phyloP scores from a whole-genome alignment of 2,797 vertebrate species.

The Gymnoscopelus braueri region DNA sequence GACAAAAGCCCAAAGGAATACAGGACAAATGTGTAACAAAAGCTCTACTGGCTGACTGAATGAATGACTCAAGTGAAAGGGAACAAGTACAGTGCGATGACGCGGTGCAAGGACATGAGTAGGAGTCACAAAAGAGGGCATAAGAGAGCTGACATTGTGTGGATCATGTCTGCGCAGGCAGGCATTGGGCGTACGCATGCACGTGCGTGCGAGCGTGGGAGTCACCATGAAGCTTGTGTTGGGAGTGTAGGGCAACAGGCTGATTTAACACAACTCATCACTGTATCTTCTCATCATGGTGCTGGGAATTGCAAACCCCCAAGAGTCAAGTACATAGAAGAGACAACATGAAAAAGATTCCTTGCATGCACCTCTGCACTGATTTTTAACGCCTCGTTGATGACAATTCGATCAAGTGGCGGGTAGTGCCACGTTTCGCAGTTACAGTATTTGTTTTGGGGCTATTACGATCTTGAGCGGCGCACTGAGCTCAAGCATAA shows the following conservation, averaged over 20 bases:
- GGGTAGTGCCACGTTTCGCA: no score
- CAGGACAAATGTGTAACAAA: constrained; percentile 28
- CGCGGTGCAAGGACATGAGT: constrained; percentile 48
- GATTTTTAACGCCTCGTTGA: no score
- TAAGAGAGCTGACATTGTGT: constrained; percentile 18
- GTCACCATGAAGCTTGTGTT: constrained; percentile 1
- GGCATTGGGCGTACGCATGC: background rate
- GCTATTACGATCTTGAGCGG: no score
- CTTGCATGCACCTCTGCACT: no score
- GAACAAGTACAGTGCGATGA: constrained; percentile 35
- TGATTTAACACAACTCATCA: no score
- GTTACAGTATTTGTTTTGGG: no score
- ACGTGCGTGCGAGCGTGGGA: background rate
- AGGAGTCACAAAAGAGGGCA: constrained; percentile 46
- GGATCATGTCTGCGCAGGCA: background rate
- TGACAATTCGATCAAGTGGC: no score
- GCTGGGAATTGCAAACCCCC: no score
- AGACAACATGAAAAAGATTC: no score
- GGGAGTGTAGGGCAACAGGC: background rate
- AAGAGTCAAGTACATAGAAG: no score
- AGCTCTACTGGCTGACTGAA: constrained; percentile 26
- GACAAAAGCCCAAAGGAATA: background rate
- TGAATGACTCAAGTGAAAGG: constrained; percentile 7
- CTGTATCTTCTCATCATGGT: background rate
- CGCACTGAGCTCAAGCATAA: no score